phyloP scores from a whole-genome alignment of 2,113 vertebrate genomes.

The Puma concolor region DNA sequence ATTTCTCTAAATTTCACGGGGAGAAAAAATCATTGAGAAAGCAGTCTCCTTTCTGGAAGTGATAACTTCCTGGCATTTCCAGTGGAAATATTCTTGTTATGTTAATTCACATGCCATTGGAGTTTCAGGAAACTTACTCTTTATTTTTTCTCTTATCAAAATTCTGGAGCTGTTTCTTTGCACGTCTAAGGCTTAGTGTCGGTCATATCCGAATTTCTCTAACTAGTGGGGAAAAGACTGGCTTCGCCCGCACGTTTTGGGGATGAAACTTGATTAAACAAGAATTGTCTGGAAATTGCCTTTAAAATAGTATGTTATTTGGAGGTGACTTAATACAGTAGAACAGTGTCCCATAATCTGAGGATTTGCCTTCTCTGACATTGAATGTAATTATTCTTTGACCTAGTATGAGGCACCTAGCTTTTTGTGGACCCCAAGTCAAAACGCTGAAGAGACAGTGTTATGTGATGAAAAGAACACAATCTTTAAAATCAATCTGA shows the following conservation, averaged over 20 bases:
- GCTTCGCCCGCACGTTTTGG: not conserved
- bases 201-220: not conserved
- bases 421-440: not conserved
- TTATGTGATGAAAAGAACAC: not conserved
- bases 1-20: constrained; percentile 33
- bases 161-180: constrained; percentile 22
- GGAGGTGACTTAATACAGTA: constrained; percentile 11
- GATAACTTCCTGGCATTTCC: constrained; percentile 37
- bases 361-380: not conserved
- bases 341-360: not conserved
- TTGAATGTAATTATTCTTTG: constrained; percentile 54
- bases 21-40: constrained; percentile 26
- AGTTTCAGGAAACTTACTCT: constrained; percentile 23
- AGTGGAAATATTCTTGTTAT: constrained; percentile 38
- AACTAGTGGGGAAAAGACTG: not conserved
- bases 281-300: constrained; percentile 22
- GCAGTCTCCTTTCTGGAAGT: constrained; percentile 36
- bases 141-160: constrained; percentile 41
- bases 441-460: not conserved
- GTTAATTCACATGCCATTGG: constrained; percentile 5
- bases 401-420: not conserved
- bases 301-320: constrained; percentile 38
- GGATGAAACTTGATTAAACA: constrained; percentile 27
- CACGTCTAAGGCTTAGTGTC: constrained; percentile 13
- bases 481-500: constrained; percentile 9